Conservation (phyloP, 2,797 vertebrate species). For the Agapornis canus region DNA sequence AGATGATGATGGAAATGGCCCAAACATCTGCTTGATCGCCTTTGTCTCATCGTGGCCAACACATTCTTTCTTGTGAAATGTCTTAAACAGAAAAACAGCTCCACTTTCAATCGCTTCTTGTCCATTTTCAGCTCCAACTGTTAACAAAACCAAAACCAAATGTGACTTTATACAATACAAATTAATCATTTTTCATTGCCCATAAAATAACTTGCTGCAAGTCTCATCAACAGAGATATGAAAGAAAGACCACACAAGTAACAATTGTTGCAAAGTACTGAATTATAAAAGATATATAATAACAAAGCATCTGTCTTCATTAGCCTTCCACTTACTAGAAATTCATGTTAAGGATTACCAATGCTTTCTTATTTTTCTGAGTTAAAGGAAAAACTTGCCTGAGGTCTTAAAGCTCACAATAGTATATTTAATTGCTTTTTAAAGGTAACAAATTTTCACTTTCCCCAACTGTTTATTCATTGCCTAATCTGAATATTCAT, state of each 20-base stretch:
- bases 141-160: conserved; percentile 61
- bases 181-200: background rate
- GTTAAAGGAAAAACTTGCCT: background rate
- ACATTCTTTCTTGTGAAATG: conserved; percentile 86
- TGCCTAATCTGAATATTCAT: conserved; percentile 43
- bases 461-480: conserved; percentile 30
- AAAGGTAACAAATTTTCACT: background rate
- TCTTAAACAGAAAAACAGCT: conserved; percentile 92
- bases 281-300: background rate
- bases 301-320: conserved; percentile 1
- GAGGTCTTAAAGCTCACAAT: background rate
- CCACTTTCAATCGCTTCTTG: conserved; percentile 90
- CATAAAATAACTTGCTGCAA: background rate
- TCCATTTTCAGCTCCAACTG: conserved; percentile 90
- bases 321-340: background rate
- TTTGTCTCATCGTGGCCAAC: conserved; percentile 90
- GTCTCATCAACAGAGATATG: background rate
- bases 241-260: background rate
- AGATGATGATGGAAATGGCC: conserved; percentile 89
- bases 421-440: background rate
- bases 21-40: conserved; percentile 93
- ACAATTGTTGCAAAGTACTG: background rate
- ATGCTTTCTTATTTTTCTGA: background rate
- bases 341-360: background rate
- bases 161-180: background rate